These are phyloP conservation scores for Piezodorus guildinii DNA, from an alignment of 1,140 invertebrate genomes.

Conservation along the genomic window DNA sequence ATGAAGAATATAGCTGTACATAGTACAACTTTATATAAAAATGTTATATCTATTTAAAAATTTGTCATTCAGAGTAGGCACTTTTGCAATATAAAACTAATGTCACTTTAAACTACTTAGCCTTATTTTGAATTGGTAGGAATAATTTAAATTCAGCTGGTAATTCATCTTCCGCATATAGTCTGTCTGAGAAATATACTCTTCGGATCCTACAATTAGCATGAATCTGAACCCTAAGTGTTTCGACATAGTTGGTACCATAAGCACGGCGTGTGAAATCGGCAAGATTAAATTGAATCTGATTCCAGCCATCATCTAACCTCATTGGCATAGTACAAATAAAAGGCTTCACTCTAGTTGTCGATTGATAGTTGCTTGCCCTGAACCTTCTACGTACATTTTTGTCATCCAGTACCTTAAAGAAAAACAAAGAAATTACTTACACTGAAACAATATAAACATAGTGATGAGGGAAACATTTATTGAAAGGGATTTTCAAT, in stretches of 20 bases:
- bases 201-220: conserved; percentile 96
- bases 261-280: conserved; percentile 97
- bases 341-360: conserved; percentile 94
- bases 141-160: conserved; percentile 99
- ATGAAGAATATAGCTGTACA: too few species aligned
- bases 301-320: conserved; percentile 97
- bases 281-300: conserved; percentile 96
- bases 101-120: conserved; percentile 34
- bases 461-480: too few species aligned
- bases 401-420: conserved; percentile 91
- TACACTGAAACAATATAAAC: too few species aligned
- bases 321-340: conserved; percentile 99
- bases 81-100: too few species aligned
- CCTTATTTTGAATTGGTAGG: conserved; percentile 78
- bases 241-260: conserved; percentile 99
- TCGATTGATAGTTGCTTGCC: conserved; percentile 96
- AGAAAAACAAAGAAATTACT: conserved; percentile 16
- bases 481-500: too few species aligned
- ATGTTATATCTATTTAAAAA: too few species aligned
- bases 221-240: conserved; percentile 93
- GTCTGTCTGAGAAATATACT: conserved; percentile 96
- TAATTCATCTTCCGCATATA: conserved; percentile 98
- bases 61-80: too few species aligned
- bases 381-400: conserved; percentile 89
- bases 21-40: too few species aligned